Base-by-base conservation (phyloP, 2,888 invertebrate species). In the Isoperla grammatica region DNA sequence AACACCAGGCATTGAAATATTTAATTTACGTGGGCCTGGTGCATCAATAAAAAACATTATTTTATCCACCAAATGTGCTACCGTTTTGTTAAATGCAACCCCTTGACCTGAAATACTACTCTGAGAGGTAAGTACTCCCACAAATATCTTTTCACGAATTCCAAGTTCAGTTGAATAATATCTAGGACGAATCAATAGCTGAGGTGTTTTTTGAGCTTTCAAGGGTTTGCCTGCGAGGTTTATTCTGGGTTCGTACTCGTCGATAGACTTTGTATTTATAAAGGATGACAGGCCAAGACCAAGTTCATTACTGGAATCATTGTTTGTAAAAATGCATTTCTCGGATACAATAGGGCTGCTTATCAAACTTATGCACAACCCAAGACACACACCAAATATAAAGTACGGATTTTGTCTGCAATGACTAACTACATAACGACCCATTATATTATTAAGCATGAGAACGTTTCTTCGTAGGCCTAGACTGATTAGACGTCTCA, bases 151-250 rank as follows among this genome's bases (percentile, higher is more conserved):
- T 66, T 92, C 91, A 63, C 89, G 81, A 67, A 97, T 95, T 15
- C 95, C 96, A 58, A 98, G 81, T 74, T 98, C 98, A 0, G 96
- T 94, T 50, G 92, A 93, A 71, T 94, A 95, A 77, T 95, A 98
- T 19, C 96, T 81, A 1, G 96, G 95, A 1, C 97, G 82, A 57
- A 88, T 80, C 65, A 91, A 79, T 66, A 83, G 81, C 69, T 83
- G 82, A 11, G 80, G 78, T 64, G 71, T 69, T 66, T 76, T 78
- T 63, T 75, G 73, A 1, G 77, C 75, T 53, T 72, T 73, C 35
- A 71, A 70, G 0, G 77, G 77, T 63, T 78, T 78, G 15, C 71
- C 74, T 11, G 74, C 75, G 5, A 76, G 67, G 65, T 77, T 78
- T 62, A 78, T 73, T 62, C 72, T 72, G 1, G 78, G 77, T 59